These are phyloP conservation scores for Ophion obscuratus DNA, from an alignment of 2,888 invertebrate genomes.

Conservation along the genomic window DNA sequence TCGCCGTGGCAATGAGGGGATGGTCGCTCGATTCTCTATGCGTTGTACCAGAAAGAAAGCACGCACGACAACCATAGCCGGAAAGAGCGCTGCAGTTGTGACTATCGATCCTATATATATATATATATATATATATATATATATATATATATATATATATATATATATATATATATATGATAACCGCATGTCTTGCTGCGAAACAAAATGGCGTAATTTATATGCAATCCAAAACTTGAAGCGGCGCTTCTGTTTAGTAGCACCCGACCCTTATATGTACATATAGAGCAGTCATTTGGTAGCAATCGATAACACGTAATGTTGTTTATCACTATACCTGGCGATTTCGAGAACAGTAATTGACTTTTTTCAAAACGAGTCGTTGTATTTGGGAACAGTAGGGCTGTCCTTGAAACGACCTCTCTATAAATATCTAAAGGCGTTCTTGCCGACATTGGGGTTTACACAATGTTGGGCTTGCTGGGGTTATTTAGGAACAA, in stretches of 20 bases:
- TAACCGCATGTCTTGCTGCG: background rate
- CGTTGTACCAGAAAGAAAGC: slow-evolving; percentile 9
- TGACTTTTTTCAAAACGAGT: no score
- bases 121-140: background rate
- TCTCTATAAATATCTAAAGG: no score
- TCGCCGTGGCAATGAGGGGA: slow-evolving; percentile 7
- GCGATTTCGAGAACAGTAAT: no score
- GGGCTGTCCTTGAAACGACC: no score
- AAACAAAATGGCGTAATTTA: slow-evolving; percentile 19
- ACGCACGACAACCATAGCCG: slow-evolving; percentile 8
- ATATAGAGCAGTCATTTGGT: background rate
- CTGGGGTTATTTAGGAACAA: no score
- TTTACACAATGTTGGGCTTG: no score
- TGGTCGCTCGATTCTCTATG: background rate
- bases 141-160: background rate
- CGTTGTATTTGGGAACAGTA: no score
- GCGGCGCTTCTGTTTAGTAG: background rate
- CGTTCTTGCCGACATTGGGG: no score
- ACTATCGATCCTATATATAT: background rate
- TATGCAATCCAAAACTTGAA: background rate
- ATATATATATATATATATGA: background rate
- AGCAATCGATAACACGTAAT: no score
- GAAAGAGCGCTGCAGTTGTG: slow-evolving; percentile 1
- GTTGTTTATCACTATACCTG: no score
- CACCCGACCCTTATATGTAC: background rate